Evolutionary conservation across 2,113 vertebrate genomes (phyloP), one percentile per base, ranked within the genome.

Genomic region (Miniopterus natalensis): DNA sequence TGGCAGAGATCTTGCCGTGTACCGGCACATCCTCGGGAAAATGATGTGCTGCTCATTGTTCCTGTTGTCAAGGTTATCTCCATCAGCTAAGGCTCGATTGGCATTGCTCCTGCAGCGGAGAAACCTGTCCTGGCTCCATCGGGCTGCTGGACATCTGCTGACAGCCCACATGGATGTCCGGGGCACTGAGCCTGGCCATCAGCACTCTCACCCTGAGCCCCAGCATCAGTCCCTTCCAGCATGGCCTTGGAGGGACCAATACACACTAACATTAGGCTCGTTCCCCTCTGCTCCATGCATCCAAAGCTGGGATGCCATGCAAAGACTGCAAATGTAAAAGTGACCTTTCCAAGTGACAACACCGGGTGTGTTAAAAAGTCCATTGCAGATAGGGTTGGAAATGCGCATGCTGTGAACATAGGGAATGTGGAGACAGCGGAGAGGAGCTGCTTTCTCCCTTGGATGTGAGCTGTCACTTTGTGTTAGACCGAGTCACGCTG

Each of bases 51-150:
- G 91, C 90, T 96, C 96, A 97, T 98, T 98, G 98, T 97, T 96
- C 88, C 71, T 96, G 95, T 96, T 97, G 96, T 98, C 98, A 97
- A 98, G 98, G 98, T 98, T 98, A 97, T 97, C 97, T 97, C 97
- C 75, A 90, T 97, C 27, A 23, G 49, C 84, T 71, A 42, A 36
- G 84, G 90, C 96, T 92, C 92, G 93, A 97, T 55, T 2, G 68
- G 84, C 65, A 27, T 45, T 71, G 77, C 74, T 92, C 93, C 93
- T 57, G 90, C 23, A 2, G 90, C 20, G 49, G 75, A 92, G 73
- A 42, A 83, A 84, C 59, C 47, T 73, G 36, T 84, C 75, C 66
- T 2, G 18, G 78, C 74, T 70, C 45, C 31, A 9, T 27, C 25
- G 3, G 47, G 40, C 3, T 1, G 6, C 61, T 23, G 61, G 27